A percentile compares a stretch with the other conserved stretches of the same genome.
Evolutionary conservation across 2,113 vertebrate genomes (phyloP).

Genomic region (Martes martes): DNA sequence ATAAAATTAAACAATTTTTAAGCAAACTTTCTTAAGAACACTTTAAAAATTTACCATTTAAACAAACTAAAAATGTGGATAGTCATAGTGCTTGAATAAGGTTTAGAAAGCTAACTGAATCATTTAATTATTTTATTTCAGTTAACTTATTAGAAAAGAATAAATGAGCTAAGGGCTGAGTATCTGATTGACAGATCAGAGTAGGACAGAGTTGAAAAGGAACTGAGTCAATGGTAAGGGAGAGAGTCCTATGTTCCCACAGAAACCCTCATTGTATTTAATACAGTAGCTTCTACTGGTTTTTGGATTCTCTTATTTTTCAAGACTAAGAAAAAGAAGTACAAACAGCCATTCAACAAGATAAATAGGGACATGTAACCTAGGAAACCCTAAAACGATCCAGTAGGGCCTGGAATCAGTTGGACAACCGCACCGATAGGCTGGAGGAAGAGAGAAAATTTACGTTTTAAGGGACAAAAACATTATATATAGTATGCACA

Average conservation of each 20-base stretch:
- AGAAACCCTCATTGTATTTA: slow-evolving; percentile 31
- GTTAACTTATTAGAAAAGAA: slow-evolving; percentile 34
- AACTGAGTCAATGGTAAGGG: neutral
- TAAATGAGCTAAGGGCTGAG: neutral
- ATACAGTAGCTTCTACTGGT: neutral
- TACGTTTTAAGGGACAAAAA: neutral
- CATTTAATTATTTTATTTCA: slow-evolving; percentile 24
- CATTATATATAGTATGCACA: neutral
- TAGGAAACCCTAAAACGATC: neutral
- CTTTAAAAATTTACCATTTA: neutral
- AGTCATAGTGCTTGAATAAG: neutral
- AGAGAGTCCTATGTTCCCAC: neutral
- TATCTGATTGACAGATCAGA: neutral
- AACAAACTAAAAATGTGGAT: slow-evolving; percentile 10
- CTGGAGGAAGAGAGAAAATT: neutral
- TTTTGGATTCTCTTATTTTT: slow-evolving; percentile 31
- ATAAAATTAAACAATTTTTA: neutral
- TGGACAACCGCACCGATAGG: neutral
- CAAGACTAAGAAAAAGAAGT: neutral
- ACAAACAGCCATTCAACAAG: neutral
- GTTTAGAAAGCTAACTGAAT: neutral
- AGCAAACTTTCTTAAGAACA: neutral
- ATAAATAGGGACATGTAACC: slow-evolving; percentile 16
- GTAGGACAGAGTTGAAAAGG: neutral
- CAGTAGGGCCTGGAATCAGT: neutral